Evolutionary conservation across 1,140 invertebrate species (phyloP).

Genomic region (Planococcus citri): DNA sequence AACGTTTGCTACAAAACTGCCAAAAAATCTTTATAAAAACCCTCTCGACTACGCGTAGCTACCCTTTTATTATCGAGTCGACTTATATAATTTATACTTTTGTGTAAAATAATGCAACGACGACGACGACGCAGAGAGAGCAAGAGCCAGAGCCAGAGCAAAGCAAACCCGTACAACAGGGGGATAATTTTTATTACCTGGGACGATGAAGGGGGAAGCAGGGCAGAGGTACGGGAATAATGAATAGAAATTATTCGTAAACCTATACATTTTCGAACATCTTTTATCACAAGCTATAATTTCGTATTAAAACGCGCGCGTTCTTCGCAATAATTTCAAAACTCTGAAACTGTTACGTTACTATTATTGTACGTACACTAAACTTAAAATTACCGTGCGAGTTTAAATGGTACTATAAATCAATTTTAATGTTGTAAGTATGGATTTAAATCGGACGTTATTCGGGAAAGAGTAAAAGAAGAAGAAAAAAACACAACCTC

Average conservation of each 20-base stretch:
- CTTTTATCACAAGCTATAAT: conserved; percentile 7
- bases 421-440: conserved; percentile 2
- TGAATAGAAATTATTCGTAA: conserved; percentile 8
- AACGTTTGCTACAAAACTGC: too few species aligned
- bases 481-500: neutral
- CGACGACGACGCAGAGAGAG: too few species aligned
- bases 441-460: neutral
- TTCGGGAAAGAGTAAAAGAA: neutral
- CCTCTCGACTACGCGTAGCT: too few species aligned
- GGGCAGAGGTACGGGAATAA: neutral
- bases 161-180: too few species aligned
- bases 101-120: too few species aligned
- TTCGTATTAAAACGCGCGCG: conserved; percentile 2
- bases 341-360: neutral
- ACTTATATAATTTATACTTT: too few species aligned
- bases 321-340: neutral
- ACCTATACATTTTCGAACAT: conserved; percentile 3
- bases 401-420: neutral
- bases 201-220: neutral
- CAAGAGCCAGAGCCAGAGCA: too few species aligned
- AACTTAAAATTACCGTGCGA: neutral
- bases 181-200: too few species aligned
- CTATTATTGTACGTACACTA: neutral
- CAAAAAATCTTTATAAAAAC: too few species aligned
- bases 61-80: too few species aligned